Conservation (phyloP, 1,140 invertebrate genomes). For the Tetragonula clypearis region DNA sequence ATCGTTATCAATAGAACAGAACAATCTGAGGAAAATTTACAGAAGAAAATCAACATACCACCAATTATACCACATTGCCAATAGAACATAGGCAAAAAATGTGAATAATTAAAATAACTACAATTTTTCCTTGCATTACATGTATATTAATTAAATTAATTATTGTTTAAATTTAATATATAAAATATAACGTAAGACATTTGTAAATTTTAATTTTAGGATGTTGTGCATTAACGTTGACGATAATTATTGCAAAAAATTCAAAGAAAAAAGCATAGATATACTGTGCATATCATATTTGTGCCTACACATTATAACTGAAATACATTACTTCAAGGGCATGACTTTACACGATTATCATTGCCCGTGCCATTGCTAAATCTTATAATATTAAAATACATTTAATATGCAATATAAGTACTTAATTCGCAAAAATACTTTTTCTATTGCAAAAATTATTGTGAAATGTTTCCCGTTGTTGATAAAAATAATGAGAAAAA, state of each 20-base stretch:
- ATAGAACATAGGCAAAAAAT: not conserved
- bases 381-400: not conserved
- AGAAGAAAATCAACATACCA: not conserved
- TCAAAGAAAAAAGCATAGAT: slow-evolving; percentile 3
- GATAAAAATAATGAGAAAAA: not conserved
- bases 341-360: slow-evolving; percentile 60
- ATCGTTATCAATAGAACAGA: not conserved
- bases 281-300: slow-evolving; percentile 18
- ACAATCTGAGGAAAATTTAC: not conserved
- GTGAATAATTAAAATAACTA: not conserved
- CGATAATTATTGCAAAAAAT: not conserved
- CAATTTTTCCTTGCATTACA: not conserved
- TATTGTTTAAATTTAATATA: not conserved
- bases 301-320: slow-evolving; percentile 24
- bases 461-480: not conserved
- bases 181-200: not conserved
- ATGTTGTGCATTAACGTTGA: not conserved
- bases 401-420: not conserved
- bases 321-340: slow-evolving; percentile 34
- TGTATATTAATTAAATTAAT: not conserved
- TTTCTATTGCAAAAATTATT: not conserved
- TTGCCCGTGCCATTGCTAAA: slow-evolving; percentile 35
- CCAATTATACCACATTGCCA: no score
- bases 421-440: not conserved
- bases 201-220: not conserved